Percentiles rank a stretch among this genome's conserved stretches.
phyloP scores from a whole-genome alignment of 2,113 vertebrate species.

The Cyprinodon tularosa region DNA sequence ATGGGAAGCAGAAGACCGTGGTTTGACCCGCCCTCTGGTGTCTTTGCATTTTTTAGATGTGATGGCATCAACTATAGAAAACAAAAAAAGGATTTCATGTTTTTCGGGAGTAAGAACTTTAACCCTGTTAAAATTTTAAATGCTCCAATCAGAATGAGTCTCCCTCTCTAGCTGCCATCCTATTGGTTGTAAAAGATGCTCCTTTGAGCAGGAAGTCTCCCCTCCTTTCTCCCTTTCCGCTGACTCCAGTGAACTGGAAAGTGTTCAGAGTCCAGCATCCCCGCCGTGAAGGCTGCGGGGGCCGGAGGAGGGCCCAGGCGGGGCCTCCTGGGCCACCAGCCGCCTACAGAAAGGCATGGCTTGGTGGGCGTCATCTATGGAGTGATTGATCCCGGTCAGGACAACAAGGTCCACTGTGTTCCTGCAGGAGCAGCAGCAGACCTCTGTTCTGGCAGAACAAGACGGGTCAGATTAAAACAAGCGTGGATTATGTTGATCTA shows the following conservation, averaged over 20 bases:
- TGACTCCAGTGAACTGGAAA: constrained; percentile 28
- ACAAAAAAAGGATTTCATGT: no score
- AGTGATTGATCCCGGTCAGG: constrained; percentile 69
- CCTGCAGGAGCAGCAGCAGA: constrained; percentile 17
- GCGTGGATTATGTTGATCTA: no score
- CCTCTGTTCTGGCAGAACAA: no score
- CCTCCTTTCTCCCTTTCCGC: neutral
- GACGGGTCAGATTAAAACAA: no score
- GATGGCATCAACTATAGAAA: no score
- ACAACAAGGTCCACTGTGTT: constrained; percentile 71
- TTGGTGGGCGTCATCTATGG: constrained; percentile 76
- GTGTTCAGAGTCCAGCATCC: constrained; percentile 32
- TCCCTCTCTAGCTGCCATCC: neutral
- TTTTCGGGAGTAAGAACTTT: neutral
- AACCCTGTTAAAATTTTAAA: neutral
- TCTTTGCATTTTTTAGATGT: neutral
- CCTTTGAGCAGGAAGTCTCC: constrained; percentile 21
- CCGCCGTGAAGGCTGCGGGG: constrained; percentile 54
- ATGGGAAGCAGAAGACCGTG: no score
- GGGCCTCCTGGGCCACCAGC: constrained; percentile 52
- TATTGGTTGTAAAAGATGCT: constrained; percentile 12
- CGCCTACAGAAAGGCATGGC: constrained; percentile 65
- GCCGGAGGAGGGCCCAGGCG: constrained; percentile 53
- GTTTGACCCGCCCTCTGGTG: no score
- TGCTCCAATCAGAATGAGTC: neutral